A percentile compares a stretch with the other conserved stretches of the same genome.
phyloP scores from a whole-genome alignment of 1,140 invertebrate genomes.

The Drosophila parvula region DNA sequence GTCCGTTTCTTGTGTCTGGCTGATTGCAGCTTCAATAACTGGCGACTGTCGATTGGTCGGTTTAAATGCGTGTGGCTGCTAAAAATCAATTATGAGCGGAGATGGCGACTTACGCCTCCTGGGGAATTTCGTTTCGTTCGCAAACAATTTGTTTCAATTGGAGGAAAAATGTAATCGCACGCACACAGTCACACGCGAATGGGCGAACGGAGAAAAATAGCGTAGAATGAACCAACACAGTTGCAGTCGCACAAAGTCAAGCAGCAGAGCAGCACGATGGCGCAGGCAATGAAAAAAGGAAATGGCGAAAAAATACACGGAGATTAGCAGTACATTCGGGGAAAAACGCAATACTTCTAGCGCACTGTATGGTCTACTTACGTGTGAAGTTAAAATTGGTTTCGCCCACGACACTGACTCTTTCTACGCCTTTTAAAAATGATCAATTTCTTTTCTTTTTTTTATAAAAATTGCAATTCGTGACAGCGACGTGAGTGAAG shows the following conservation, averaged over 20 bases:
- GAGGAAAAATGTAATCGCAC: slow-evolving; percentile 51
- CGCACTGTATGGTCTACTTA: slow-evolving; percentile 41
- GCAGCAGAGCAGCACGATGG: slow-evolving; percentile 51
- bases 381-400: slow-evolving; percentile 30
- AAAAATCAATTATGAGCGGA: slow-evolving; percentile 33
- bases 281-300: slow-evolving; percentile 68
- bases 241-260: slow-evolving; percentile 62
- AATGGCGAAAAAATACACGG: slow-evolving; percentile 66
- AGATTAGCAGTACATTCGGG: slow-evolving; percentile 25
- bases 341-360: not conserved
- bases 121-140: slow-evolving; percentile 19
- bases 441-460: slow-evolving; percentile 53
- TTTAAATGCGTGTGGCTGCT: slow-evolving; percentile 23
- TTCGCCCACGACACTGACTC: slow-evolving; percentile 46
- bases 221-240: slow-evolving; percentile 59
- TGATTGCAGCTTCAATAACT: slow-evolving; percentile 18
- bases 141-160: slow-evolving; percentile 61
- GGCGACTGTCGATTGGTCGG: slow-evolving; percentile 1
- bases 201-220: slow-evolving; percentile 45
- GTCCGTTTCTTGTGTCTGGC: slow-evolving; percentile 33
- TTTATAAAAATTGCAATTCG: slow-evolving; percentile 78
- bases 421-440: slow-evolving; percentile 49
- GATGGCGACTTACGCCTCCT: slow-evolving; percentile 39
- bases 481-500: slow-evolving; percentile 76
- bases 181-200: slow-evolving; percentile 32